Percentiles rank a stretch among this genome's conserved stretches.
phyloP scores from a whole-genome alignment of 2,888 invertebrate species.

The Sminthurides aquaticus region DNA sequence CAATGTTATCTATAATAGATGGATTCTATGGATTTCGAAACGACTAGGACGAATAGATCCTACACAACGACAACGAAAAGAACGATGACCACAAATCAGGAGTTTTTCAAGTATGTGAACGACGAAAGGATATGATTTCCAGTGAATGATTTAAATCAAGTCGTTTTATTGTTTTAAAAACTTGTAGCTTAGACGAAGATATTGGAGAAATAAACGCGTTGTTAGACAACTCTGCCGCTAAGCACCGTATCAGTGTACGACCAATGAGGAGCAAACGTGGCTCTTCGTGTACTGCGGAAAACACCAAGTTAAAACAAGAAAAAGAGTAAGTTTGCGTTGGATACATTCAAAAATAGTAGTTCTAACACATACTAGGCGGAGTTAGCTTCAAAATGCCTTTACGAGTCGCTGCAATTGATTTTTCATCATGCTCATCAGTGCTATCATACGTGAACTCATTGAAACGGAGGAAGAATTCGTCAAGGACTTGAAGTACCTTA shows the following conservation, averaged over 20 bases:
- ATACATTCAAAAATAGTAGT: background rate
- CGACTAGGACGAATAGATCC: constrained; percentile 21
- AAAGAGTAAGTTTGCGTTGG: constrained; percentile 16
- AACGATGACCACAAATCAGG: constrained; percentile 36
- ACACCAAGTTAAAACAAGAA: constrained; percentile 16
- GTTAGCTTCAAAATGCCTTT: background rate
- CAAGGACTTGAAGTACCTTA: constrained; percentile 72
- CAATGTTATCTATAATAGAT: too few species aligned
- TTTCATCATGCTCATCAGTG: constrained; percentile 51
- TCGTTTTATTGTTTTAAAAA: too few species aligned
- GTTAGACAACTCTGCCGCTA: constrained; percentile 65
- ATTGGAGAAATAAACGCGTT: constrained; percentile 44
- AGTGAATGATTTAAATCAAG: too few species aligned
- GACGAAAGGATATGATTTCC: background rate
- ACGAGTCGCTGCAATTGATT: background rate
- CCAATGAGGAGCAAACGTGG: constrained; percentile 55
- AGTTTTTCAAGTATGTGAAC: constrained; percentile 15
- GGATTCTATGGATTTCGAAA: constrained; percentile 20
- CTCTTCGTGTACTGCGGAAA: constrained; percentile 7
- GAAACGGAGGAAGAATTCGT: constrained; percentile 90
- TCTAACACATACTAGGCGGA: background rate
- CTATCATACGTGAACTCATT: constrained; percentile 75
- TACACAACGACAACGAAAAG: constrained; percentile 34
- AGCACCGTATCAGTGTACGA: constrained; percentile 65
- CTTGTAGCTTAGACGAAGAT: constrained; percentile 17